These are phyloP conservation scores for Gastracanthus pulcherrimus DNA, from an alignment of 2,888 invertebrate species.

Conservation along the genomic window DNA sequence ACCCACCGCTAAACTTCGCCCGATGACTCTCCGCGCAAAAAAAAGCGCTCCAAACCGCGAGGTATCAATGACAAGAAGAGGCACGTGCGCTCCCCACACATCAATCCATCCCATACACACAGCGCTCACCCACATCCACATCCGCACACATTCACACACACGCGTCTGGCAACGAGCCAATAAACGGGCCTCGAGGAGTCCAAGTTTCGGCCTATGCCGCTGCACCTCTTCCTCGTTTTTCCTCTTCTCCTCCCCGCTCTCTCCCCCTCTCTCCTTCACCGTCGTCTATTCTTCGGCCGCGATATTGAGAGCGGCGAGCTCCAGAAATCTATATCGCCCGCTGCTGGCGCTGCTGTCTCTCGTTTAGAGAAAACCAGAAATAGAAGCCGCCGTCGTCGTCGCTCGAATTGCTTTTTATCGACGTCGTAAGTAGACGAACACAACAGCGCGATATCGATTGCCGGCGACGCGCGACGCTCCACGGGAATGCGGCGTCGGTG, in stretches of 20 bases:
- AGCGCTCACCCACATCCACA: too few species aligned
- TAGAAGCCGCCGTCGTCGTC: conserved; percentile 28
- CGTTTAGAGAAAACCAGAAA: conserved; percentile 51
- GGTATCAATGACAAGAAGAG: conserved; percentile 14
- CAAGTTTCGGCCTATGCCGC: conserved; percentile 3
- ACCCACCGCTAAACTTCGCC: neutral
- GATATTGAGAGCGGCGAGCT: conserved; percentile 60
- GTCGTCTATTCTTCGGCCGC: conserved; percentile 41
- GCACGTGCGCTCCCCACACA: neutral
- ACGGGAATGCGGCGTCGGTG: neutral
- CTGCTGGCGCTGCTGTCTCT: neutral
- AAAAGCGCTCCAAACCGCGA: too few species aligned
- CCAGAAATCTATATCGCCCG: conserved; percentile 33
- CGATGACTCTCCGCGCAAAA: neutral
- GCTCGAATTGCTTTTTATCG: conserved; percentile 52
- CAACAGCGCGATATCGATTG: conserved; percentile 49
- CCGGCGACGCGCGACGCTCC: neutral
- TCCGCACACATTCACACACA: neutral
- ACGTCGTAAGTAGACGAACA: conserved; percentile 46
- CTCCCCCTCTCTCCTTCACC: neutral
- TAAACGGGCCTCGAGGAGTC: conserved; percentile 31
- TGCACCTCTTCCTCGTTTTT: neutral
- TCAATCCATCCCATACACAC: too few species aligned
- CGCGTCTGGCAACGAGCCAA: conserved; percentile 44
- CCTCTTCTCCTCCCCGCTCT: neutral